Conservation (phyloP, 2,888 invertebrate genomes). For the Bedellia somnulentella region DNA sequence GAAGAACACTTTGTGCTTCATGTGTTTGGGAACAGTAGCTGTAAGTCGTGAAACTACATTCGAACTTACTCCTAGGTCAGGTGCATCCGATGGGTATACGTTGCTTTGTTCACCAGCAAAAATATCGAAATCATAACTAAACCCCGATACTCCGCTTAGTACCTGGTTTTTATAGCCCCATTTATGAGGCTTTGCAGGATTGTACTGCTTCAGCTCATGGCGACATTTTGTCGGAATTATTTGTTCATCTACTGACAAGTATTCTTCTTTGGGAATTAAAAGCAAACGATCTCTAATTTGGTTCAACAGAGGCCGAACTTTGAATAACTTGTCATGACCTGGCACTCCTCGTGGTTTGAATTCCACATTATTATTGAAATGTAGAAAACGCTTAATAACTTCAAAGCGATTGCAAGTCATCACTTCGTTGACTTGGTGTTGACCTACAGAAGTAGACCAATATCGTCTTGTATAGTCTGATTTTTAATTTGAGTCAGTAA, state of each 20-base stretch:
- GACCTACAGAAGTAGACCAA: constrained; percentile 5
- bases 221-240: constrained; percentile 16
- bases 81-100: not conserved
- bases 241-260: constrained; percentile 16
- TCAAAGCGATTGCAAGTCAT: constrained; percentile 14
- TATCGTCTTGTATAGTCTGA: too few species aligned
- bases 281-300: constrained; percentile 9
- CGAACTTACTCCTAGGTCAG: constrained; percentile 3
- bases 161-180: constrained; percentile 19
- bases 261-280: constrained; percentile 11
- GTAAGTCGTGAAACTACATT: constrained; percentile 1
- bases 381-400: constrained; percentile 8
- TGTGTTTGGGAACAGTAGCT: constrained; percentile 1
- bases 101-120: constrained; percentile 4
- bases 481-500: too few species aligned
- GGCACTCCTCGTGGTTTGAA: constrained; percentile 7
- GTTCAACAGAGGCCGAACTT: constrained; percentile 14
- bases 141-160: constrained; percentile 16
- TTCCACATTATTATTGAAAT: too few species aligned
- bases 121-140: constrained; percentile 17
- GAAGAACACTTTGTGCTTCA: constrained; percentile 4
- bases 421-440: constrained; percentile 2
- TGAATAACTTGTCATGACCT: constrained; percentile 16
- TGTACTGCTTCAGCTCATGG: constrained; percentile 17
- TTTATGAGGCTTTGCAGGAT: constrained; percentile 21